These are phyloP conservation scores for Cylas formicarius DNA, from an alignment of 1,140 invertebrate genomes.

Conservation along the genomic window DNA sequence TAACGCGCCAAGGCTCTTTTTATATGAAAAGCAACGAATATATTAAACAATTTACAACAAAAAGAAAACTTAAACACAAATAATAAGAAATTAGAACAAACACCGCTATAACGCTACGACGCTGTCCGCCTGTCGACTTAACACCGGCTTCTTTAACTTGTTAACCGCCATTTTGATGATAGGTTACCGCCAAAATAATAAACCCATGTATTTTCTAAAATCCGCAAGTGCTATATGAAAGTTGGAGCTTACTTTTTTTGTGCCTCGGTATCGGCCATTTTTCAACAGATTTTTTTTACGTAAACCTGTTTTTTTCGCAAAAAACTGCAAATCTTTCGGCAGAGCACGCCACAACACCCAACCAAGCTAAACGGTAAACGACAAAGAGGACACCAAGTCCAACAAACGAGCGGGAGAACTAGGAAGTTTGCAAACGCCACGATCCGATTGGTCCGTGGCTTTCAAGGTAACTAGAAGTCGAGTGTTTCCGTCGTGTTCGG, in stretches of 20 bases:
- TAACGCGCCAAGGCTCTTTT: too few relatives aligned
- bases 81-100: slow-evolving; percentile 4
- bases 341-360: slow-evolving; percentile 27
- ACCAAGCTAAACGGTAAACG: slow-evolving; percentile 31
- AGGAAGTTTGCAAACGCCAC: slow-evolving; percentile 17
- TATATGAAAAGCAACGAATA: too few relatives aligned
- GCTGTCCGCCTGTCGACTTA: slow-evolving; percentile 22
- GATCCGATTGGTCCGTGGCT: slow-evolving; percentile 21
- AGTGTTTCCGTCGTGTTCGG: slow-evolving; percentile 14
- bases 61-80: too few relatives aligned
- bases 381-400: slow-evolving; percentile 30
- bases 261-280: slow-evolving; percentile 35
- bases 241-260: slow-evolving; percentile 33
- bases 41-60: too few relatives aligned
- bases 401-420: slow-evolving; percentile 23
- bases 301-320: slow-evolving; percentile 24
- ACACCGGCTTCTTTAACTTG: too few relatives aligned
- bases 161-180: slow-evolving; percentile 29
- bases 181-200: slow-evolving; percentile 35
- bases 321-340: slow-evolving; percentile 25
- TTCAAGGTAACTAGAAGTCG: slow-evolving; percentile 28
- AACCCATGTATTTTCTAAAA: slow-evolving; percentile 4
- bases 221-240: slow-evolving; percentile 3
- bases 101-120: slow-evolving; percentile 2
- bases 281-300: slow-evolving; percentile 18